These are phyloP conservation scores for Strix aluco DNA, from an alignment of 2,113 vertebrate genomes.

Conservation along the genomic window DNA sequence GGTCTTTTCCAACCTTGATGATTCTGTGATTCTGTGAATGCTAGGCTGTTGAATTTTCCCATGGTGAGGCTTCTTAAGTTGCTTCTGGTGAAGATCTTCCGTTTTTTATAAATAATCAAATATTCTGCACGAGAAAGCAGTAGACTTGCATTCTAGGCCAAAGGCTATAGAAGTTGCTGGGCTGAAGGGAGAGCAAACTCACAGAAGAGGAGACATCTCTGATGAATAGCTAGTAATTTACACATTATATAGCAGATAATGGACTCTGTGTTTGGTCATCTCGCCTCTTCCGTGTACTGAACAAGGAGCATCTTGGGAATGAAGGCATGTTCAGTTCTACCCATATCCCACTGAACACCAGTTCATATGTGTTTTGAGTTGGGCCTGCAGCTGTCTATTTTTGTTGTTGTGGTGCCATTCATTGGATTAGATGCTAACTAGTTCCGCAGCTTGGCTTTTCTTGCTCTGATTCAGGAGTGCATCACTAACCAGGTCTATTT, in stretches of 20 bases:
- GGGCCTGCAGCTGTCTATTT: neutral
- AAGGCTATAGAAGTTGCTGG: neutral
- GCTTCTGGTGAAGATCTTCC: neutral
- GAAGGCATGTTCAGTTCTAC: neutral
- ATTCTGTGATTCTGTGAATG: neutral
- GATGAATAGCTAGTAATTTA: neutral
- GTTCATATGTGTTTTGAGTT: neutral
- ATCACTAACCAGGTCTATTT: neutral
- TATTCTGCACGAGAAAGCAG: neutral
- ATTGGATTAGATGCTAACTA: neutral
- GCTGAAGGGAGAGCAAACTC: neutral
- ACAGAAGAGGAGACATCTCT: neutral
- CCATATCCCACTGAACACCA: neutral
- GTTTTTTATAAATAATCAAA: neutral
- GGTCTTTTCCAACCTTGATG: no score
- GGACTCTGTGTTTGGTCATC: neutral
- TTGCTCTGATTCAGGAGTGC: neutral
- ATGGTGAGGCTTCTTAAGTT: neutral
- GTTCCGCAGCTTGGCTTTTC: neutral
- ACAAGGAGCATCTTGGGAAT: neutral
- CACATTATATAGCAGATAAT: neutral
- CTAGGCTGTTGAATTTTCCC: neutral
- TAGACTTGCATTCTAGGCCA: neutral
- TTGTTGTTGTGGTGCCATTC: neutral
- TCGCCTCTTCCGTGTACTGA: neutral